Conservation (phyloP, 1,140 invertebrate species). For the Drosophila dunni region DNA sequence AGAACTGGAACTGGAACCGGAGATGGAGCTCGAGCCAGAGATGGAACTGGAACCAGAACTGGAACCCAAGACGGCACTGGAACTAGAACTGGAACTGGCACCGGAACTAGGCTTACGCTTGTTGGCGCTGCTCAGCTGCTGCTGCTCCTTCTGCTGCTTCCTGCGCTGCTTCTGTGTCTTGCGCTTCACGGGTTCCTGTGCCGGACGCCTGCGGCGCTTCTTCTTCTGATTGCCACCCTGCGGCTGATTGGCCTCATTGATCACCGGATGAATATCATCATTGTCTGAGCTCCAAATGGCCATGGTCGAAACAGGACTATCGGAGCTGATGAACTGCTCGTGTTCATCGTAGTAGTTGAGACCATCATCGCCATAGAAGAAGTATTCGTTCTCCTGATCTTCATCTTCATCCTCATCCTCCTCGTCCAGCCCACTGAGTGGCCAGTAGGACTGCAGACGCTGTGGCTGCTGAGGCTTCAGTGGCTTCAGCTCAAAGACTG, state of each 20-base stretch:
- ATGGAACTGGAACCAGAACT: not conserved
- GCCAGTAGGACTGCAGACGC: not conserved
- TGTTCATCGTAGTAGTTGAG: slow-evolving; percentile 59
- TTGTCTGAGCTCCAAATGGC: slow-evolving; percentile 73
- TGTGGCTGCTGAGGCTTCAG: slow-evolving; percentile 33
- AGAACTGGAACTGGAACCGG: not conserved
- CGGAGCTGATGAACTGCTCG: slow-evolving; percentile 42
- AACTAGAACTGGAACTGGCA: not conserved
- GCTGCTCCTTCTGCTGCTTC: slow-evolving; percentile 33
- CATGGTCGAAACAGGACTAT: slow-evolving; percentile 40
- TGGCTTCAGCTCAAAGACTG: slow-evolving; percentile 76
- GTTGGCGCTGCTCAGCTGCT: slow-evolving; percentile 38
- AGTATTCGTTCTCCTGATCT: slow-evolving; percentile 34
- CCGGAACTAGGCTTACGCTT: slow-evolving; percentile 5
- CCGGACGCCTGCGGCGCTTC: slow-evolving; percentile 35
- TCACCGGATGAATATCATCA: slow-evolving; percentile 44
- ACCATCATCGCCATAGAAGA: slow-evolving; percentile 42
- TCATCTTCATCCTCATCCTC: slow-evolving; percentile 44
- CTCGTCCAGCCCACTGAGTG: slow-evolving; percentile 6
- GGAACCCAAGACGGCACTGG: not conserved
- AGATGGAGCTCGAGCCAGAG: not conserved
- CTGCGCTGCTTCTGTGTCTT: slow-evolving; percentile 26
- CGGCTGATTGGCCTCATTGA: slow-evolving; percentile 51
- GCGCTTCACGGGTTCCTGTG: slow-evolving; percentile 18
- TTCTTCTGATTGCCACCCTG: slow-evolving; percentile 19